Evolutionary conservation across 2,888 invertebrate genomes (phyloP), one percentile per base, ranked within the genome.

Genomic region (Fabriciana adippe): DNA sequence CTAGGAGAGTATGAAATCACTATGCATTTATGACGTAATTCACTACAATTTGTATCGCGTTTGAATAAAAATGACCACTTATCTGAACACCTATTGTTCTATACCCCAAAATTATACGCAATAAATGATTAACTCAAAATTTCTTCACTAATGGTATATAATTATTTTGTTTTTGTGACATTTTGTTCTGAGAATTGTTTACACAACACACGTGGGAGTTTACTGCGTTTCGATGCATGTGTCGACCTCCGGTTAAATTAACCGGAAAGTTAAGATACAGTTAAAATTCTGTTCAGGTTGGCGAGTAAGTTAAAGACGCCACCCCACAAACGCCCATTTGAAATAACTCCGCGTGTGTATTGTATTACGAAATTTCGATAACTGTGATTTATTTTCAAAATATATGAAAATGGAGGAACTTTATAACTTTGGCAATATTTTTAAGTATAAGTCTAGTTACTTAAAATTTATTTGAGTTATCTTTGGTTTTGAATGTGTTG

Each of bases 231-330:
- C 80, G 83, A 84, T 84, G 86, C 89, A 90, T 88, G 85, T 86
- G 85, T 82, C 84, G 87, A 85, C 83, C 83, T 79, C 82, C 83
- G 74, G 87, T 90, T 90, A 90, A 90, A 90, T 90, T 90, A 90
- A 89, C 89, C 90, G 89, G 89, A 89, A 92, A 89, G 85, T 83
- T 79, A 83, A 85, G 87, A 86, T 85, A 87, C 86, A 84, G 86
- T 91, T 89, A 84, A 88, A 83, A 90, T 90, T 88, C 87, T 81
- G 79, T 81, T 83, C 87, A 85, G 85, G 87, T 87, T 76, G 78
- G 84, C 81, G 78, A 80, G 59, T 64, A 68, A 64, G 63, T 67
- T 54, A 69, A 69, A 66, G 62, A 57, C 55, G 59, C 50, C 66
- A 66, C 60, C 66, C 63, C 31, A 62, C 62, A 48, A 62, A 56